These are phyloP conservation scores for Dyspetes luteomarginatus DNA, from an alignment of 2,888 invertebrate species.

Conservation along the genomic window DNA sequence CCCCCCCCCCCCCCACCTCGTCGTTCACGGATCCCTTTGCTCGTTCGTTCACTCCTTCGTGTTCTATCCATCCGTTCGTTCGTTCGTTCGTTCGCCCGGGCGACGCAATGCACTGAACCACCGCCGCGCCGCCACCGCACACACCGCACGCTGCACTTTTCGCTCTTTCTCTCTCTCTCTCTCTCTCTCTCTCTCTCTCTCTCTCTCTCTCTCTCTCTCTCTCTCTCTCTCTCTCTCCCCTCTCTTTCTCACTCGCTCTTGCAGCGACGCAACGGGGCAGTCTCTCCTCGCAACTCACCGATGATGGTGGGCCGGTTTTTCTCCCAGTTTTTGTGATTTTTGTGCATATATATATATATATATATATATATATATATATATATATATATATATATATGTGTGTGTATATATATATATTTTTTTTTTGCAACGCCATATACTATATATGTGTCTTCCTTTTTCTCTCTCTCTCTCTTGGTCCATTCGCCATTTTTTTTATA, in stretches of 20 bases:
- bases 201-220: conserved; percentile 53
- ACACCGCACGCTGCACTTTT: conserved; percentile 60
- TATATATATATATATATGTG: not conserved
- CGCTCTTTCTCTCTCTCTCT: conserved; percentile 38
- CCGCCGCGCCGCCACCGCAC: conserved; percentile 60
- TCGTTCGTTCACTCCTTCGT: conserved; percentile 49
- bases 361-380: not conserved
- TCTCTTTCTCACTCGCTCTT: conserved; percentile 52
- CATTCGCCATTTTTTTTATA: not conserved
- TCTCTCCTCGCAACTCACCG: conserved; percentile 66
- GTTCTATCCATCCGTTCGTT: conserved; percentile 50
- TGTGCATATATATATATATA: conserved; percentile 4
- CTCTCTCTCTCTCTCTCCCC: conserved; percentile 24
- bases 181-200: conserved; percentile 45
- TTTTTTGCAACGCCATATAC: no score
- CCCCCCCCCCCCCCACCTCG: not conserved
- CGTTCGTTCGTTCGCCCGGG: conserved; percentile 67
- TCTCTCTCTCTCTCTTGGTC: not conserved
- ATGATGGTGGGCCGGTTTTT: conserved; percentile 38
- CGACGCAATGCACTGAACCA: conserved; percentile 67
- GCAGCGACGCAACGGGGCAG: conserved; percentile 64
- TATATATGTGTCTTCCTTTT: not conserved
- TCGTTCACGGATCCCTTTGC: conserved; percentile 46
- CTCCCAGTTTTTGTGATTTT: conserved; percentile 7
- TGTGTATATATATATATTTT: no score